Percentiles rank a stretch among this genome's conserved stretches.
Conservation (phyloP, 2,888 invertebrate species). For the Polymixis lichenea region DNA sequence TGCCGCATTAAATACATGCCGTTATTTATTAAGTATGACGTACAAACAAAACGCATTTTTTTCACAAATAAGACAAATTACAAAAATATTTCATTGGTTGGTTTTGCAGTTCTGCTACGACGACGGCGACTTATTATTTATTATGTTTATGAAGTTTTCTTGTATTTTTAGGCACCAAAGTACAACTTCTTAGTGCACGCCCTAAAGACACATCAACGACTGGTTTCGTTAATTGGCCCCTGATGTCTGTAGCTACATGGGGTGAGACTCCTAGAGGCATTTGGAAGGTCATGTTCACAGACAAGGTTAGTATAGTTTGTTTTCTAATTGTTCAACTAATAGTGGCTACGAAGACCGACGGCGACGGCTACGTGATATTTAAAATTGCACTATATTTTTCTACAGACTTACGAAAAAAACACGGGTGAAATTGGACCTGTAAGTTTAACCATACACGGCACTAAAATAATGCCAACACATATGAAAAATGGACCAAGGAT, state of each 20-base stretch:
- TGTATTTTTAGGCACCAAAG: slow-evolving; percentile 91
- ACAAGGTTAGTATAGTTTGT: slow-evolving; percentile 79
- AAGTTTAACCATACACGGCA: slow-evolving; percentile 93
- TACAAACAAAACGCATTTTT: not conserved
- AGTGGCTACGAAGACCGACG: not conserved
- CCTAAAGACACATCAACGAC: slow-evolving; percentile 92
- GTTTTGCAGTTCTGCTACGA: too few species aligned
- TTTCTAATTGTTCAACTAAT: not conserved
- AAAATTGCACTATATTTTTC: slow-evolving; percentile 14
- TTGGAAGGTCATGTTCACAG: slow-evolving; percentile 90
- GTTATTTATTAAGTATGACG: not conserved
- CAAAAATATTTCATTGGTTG: not conserved
- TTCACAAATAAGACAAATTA: too few species aligned
- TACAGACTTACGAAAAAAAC: slow-evolving; percentile 85
- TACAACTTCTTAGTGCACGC: slow-evolving; percentile 93
- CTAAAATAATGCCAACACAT: slow-evolving; percentile 91
- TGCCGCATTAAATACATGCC: too few species aligned
- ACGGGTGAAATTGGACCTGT: slow-evolving; percentile 91
- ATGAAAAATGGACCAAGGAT: slow-evolving; percentile 90
- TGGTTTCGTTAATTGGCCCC: slow-evolving; percentile 95
- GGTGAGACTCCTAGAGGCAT: slow-evolving; percentile 94
- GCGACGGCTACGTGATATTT: not conserved
- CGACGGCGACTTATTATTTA: too few species aligned
- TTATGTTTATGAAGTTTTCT: not conserved
- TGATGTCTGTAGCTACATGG: slow-evolving; percentile 98